Base-by-base conservation (phyloP, 37 sponge, comb jelly and placozoan species). In the Diacarnus erythraeanus region DNA sequence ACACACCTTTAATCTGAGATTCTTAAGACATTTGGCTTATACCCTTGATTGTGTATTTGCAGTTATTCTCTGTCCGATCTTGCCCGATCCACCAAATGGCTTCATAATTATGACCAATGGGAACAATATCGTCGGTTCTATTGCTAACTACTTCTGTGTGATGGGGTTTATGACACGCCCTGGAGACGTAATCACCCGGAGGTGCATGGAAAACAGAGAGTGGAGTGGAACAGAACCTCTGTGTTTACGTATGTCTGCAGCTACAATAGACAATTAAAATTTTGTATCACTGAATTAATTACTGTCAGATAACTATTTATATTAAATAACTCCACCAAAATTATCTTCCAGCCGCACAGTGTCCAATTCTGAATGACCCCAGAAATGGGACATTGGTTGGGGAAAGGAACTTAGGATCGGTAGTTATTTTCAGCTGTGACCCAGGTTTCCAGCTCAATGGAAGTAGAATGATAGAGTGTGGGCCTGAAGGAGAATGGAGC, bases 161-260 rank as follows among this genome's bases (percentile, higher is more conserved):
- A 0, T 8, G 3, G 69, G 79, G 6, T 79, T 69, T 34, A 35
- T 6, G 37, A 17, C 42, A 2, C 44, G 47, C 40, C 73, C 29
- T 3, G 26, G 54, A 2, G 61, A 60, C 26, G 33, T 59, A 8
- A 23, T 33, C 41, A 38, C 3, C 27, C 31, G 89, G 39, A 30
- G 1, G 18, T 84, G 85, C 38, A 57, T 69, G 71, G 36, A 41
- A 17, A 84, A 37, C 39, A 84, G 89, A 54, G 59, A 79, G 57
- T 89, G 89, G 89, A 67, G 77, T 56, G 83, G 65, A 17, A 60
- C 23, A 25, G 76, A 77, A 23, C 86, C 89, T 27, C 33, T 33
- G 6, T 92, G 93, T 59, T 56, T 36, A 75, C 36, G 92, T 87
- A 83, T n/a, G n/a, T n/a, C n/a, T n/a, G n/a, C n/a, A n/a, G n/a